Percentiles rank a stretch among this genome's conserved stretches.
These are phyloP conservation scores for Portunus trituberculatus DNA, from an alignment of 1,140 invertebrate genomes.

Conservation along the genomic window DNA sequence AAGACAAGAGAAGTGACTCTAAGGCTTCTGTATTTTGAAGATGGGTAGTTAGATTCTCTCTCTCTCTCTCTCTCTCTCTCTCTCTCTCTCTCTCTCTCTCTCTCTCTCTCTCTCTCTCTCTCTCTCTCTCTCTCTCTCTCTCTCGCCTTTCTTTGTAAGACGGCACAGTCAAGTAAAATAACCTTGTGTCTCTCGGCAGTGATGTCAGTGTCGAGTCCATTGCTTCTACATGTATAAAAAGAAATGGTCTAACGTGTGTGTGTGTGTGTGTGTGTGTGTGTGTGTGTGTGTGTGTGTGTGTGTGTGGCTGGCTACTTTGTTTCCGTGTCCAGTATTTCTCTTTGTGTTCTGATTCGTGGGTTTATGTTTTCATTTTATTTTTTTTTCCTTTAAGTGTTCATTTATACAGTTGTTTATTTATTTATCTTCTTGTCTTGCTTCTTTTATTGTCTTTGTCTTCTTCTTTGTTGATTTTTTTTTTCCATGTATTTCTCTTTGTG, in stretches of 20 bases:
- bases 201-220: not conserved
- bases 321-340: no score
- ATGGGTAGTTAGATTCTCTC: not conserved
- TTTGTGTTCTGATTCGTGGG: not conserved
- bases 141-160: not conserved
- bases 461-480: no score
- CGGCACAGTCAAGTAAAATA: not conserved
- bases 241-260: not conserved
- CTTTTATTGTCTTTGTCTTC: not conserved
- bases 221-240: not conserved
- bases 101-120: not conserved
- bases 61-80: not conserved
- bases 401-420: not conserved
- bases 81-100: not conserved
- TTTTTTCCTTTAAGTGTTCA: not conserved
- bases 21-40: not conserved
- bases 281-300: not conserved
- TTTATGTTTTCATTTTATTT: not conserved
- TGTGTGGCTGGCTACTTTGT: no score
- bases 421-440: not conserved
- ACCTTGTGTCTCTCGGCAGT: not conserved
- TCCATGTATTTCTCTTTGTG: no score
- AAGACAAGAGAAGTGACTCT: not conserved
- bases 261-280: constrained; percentile 8
- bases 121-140: not conserved